Percentiles rank a stretch among this genome's conserved stretches.
Conservation (phyloP, 1,140 invertebrate species). For the Luehdorfia chinensis region DNA sequence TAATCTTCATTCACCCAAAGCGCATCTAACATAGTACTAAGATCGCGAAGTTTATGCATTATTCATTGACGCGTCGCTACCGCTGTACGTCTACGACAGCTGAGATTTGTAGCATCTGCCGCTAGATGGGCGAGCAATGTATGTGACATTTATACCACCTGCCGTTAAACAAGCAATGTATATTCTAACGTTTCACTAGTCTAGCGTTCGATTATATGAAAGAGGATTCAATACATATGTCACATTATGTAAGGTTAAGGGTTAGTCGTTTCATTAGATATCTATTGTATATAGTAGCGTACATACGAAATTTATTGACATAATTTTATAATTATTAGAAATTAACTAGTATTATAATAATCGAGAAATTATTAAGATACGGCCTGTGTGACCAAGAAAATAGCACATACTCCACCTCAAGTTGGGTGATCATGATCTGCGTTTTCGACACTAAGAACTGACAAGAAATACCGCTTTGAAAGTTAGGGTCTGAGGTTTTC, state of each 20-base stretch:
- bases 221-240: constrained; percentile 6
- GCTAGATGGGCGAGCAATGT: constrained; percentile 28
- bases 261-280: not conserved
- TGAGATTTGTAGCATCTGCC: constrained; percentile 41
- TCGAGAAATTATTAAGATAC: too few species aligned
- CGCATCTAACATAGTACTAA: constrained; percentile 7
- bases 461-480: too few species aligned
- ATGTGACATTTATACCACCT: constrained; percentile 21
- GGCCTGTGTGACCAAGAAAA: too few species aligned
- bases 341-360: too few species aligned
- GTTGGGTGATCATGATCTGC: too few species aligned
- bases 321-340: too few species aligned
- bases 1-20: constrained; percentile 3
- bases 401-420: too few species aligned
- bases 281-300: too few species aligned
- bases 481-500: too few species aligned
- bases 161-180: constrained; percentile 9
- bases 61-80: constrained; percentile 50
- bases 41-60: constrained; percentile 34
- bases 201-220: constrained; percentile 5
- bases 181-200: not conserved
- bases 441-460: too few species aligned
- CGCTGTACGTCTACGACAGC: constrained; percentile 25
- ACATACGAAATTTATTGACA: too few species aligned
- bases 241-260: not conserved